Evolutionary conservation across 1,140 invertebrate genomes (phyloP).

Genomic region (Latrodectus geometricus): DNA sequence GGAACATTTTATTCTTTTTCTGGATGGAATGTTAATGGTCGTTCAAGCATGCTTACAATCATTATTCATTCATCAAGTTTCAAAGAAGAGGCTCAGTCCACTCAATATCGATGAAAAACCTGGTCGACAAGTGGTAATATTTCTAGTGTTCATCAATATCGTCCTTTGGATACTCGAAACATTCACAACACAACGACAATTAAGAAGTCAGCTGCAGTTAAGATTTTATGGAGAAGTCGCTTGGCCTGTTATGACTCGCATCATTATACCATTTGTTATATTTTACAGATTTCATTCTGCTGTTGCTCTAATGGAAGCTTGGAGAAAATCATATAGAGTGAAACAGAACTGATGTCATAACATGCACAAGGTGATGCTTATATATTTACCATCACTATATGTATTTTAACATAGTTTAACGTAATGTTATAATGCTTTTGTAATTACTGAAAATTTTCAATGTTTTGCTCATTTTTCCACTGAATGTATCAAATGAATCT

Average conservation of each 20-base stretch:
- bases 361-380: too few species aligned
- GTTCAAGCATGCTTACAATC: slow-evolving; percentile 70
- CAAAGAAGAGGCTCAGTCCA: slow-evolving; percentile 54
- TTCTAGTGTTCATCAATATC: slow-evolving; percentile 77
- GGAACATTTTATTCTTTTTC: slow-evolving; percentile 71
- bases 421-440: too few species aligned
- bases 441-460: too few species aligned
- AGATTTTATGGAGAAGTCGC: slow-evolving; percentile 77
- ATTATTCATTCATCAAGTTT: slow-evolving; percentile 62
- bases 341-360: slow-evolving; percentile 35
- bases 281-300: slow-evolving; percentile 81
- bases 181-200: slow-evolving; percentile 76
- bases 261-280: slow-evolving; percentile 77
- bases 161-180: slow-evolving; percentile 79
- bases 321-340: slow-evolving; percentile 67
- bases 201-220: slow-evolving; percentile 74
- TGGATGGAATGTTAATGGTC: slow-evolving; percentile 71
- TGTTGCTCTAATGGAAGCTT: slow-evolving; percentile 78
- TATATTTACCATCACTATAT: too few species aligned
- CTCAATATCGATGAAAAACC: slow-evolving; percentile 57
- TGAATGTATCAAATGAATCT: too few species aligned
- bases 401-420: too few species aligned
- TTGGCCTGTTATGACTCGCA: slow-evolving; percentile 78
- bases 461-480: too few species aligned
- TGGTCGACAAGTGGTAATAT: slow-evolving; percentile 77